Evolutionary conservation across 2,113 vertebrate species (phyloP), one percentile per base, ranked within the genome.

Genomic region (Petaurus breviceps): DNA sequence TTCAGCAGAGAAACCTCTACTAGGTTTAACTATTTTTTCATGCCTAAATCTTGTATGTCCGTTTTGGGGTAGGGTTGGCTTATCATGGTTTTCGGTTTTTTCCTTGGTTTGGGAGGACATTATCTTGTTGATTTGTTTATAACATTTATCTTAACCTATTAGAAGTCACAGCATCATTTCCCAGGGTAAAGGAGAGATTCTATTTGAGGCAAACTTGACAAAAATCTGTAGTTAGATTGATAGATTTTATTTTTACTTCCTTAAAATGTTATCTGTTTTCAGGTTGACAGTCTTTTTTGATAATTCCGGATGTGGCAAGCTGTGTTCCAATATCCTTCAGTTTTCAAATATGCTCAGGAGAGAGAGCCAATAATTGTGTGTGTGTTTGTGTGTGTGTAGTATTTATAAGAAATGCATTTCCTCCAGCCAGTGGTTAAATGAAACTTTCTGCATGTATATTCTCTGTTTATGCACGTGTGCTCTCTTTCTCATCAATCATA

Each of bases 61-160:
- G 77, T 97, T 97, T 97, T 93, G 96, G 93, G 95, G 95, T 94
- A 94, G 28, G 96, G 96, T 93, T 95, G 98, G 95, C 97, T 96
- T 94, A 92, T 95, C 92, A 28, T 52, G 91, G 37, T 94, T 97
- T 96, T 95, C 53, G 94, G 96, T 92, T 95, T 96, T 61, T 94
- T 96, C 91, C 92, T 91, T 95, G 84, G 23, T 94, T 52, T 9
- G 2, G 93, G 95, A 97, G 96, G 94, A 57, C 89, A 95, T 16
- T 95, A 95, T 94, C 89, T 96, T 97, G 95, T 95, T 97, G 24
- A 97, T 98, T 96, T 95, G 95, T 95, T 97, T 92, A 84, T 93
- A n/a, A 90, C 11, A 23, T 98, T 95, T 77, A 94, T 90, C 96
- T 51, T 61, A 93, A 92, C 92, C 92, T 93, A 97, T 96, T 19